Evolutionary conservation across 1,140 invertebrate species (phyloP), one percentile per base, ranked within the genome.

Genomic region (Prorops nasuta): DNA sequence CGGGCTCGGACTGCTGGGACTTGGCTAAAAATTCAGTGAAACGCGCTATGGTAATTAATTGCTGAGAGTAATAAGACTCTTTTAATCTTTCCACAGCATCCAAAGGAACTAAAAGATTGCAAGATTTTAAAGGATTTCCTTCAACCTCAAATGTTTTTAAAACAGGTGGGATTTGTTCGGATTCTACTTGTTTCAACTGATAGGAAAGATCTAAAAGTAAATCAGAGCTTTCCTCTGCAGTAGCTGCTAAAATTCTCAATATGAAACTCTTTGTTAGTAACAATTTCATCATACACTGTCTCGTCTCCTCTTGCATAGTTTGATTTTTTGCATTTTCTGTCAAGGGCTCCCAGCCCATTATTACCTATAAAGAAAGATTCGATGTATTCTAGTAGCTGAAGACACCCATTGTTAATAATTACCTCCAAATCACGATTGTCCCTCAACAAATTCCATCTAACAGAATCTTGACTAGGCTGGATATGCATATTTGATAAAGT

Each of bases 391-490:
- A 37, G 8, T 38, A n/a, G 22, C 32, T 2, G 18, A 55, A 47
- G 24, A 4, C 7, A 4, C 21, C 3, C 3, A 19, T 37, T 18
- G 10, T 19, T 1, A 12, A 16, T 3, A 9, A 12, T 19, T 65
- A 77, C 69, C 55, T 76, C 69, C 39, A 83, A 73, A 67, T 86
- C 83, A 37, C 84, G 65, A 67, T 86, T 85, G 62, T 85, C 83
- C 50, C 77, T 63, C 2, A 85, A 59, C 38, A 76, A 61, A 39
- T 78, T 66, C 76, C 78, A 82, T 41, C 72, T 61, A 19, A 78
- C 77, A 16, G 76, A 69, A 66, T 84, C 81, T 55, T 81, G 77
- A 3, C 76, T 76, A 0, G 80, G 79, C 62, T 81, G 78, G 40
- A 85, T 77, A 35, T 82, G 79, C 80, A 86, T 82, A 40, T 57